Conservation (phyloP, 1,140 invertebrate species). For the Pemphigus obesinymphae region DNA sequence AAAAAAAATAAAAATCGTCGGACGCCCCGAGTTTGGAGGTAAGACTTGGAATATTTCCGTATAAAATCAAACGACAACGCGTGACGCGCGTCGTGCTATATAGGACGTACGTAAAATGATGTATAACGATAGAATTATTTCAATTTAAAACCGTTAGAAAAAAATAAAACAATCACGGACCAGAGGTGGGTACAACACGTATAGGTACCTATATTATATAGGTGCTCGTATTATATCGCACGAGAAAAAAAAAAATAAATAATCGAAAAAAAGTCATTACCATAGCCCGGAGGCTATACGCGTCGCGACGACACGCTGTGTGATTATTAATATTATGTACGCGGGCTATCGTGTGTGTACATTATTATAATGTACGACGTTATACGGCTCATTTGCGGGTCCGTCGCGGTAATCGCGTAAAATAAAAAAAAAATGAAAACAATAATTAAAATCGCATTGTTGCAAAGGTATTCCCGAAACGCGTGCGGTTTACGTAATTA, state of each 20-base stretch:
- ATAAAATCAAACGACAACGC: too few species aligned
- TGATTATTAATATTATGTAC: background rate
- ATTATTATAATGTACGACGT: too few species aligned
- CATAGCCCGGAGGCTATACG: background rate
- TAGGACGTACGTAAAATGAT: too few species aligned
- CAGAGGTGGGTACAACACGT: background rate
- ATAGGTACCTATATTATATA: too few species aligned
- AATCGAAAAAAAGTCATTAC: conserved; percentile 8
- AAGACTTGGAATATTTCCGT: too few species aligned
- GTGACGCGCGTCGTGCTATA: too few species aligned
- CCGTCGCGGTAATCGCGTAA: background rate
- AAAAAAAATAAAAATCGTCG: too few species aligned
- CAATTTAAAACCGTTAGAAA: background rate
- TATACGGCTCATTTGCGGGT: background rate
- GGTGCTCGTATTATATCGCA: too few species aligned
- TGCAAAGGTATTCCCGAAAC: background rate
- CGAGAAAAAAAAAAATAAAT: too few species aligned
- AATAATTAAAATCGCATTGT: background rate
- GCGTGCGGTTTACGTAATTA: too few species aligned
- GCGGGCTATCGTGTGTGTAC: background rate
- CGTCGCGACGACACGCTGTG: too few species aligned
- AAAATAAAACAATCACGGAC: background rate
- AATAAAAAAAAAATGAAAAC: background rate
- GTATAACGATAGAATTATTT: background rate
- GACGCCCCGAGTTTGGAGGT: too few species aligned